These are phyloP conservation scores for Orthosia gothica DNA, from an alignment of 2,888 invertebrate species.

Conservation along the genomic window DNA sequence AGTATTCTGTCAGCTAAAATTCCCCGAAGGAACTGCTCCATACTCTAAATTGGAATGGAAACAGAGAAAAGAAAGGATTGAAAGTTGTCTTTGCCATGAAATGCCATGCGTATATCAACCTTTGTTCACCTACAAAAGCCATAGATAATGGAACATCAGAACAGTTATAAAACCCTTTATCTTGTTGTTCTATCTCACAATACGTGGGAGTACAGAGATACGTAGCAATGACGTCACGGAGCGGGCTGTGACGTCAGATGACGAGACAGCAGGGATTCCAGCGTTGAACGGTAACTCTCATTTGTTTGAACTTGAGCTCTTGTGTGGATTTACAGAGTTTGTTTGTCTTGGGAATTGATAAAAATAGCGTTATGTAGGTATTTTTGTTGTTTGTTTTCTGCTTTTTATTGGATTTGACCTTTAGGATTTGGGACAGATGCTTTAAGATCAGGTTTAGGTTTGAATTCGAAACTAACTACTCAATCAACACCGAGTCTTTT, in stretches of 20 bases:
- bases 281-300: conserved; percentile 28
- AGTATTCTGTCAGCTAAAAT: not conserved
- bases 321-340: not conserved
- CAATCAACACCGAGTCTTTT: too few relatives aligned
- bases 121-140: not conserved
- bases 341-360: not conserved
- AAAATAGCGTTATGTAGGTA: not conserved
- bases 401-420: too few relatives aligned
- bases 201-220: conserved; percentile 30
- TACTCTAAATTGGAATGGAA: too few relatives aligned
- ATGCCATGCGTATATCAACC: not conserved
- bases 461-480: too few relatives aligned
- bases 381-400: too few relatives aligned
- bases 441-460: too few relatives aligned
- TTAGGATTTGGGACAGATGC: too few relatives aligned
- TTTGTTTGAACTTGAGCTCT: conserved; percentile 26
- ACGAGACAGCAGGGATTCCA: conserved; percentile 1
- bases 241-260: conserved; percentile 33
- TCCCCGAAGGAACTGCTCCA: too few relatives aligned
- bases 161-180: conserved; percentile 13
- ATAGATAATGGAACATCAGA: conserved; percentile 6
- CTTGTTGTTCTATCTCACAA: not conserved
- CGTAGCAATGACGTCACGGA: conserved; percentile 32
- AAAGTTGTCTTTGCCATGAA: too few relatives aligned
- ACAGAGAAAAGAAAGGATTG: too few relatives aligned